Conservation (phyloP, 2,113 vertebrate species). For the Pseudorectes ferrugineus region DNA sequence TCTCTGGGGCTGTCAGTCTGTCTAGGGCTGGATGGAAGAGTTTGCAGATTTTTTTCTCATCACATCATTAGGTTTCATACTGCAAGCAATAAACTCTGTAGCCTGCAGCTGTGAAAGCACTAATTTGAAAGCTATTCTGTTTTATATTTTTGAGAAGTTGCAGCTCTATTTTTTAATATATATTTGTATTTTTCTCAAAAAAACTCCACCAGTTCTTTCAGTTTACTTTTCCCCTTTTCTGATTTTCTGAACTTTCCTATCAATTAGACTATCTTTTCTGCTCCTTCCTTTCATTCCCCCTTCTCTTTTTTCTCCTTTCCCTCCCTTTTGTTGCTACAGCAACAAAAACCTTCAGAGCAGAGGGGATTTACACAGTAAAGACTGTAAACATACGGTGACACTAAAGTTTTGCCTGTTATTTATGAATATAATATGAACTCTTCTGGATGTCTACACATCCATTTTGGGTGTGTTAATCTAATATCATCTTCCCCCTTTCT, state of each 20-base stretch:
- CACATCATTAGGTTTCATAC: constrained; percentile 20
- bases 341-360: neutral
- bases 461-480: neutral
- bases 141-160: neutral
- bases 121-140: constrained; percentile 5
- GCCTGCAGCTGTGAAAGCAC: constrained; percentile 15
- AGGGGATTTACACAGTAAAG: neutral
- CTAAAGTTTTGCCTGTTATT: neutral
- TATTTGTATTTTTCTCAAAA: neutral
- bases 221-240: neutral
- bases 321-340: neutral
- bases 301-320: neutral
- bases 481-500: neutral
- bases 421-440: neutral
- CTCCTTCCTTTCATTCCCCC: neutral
- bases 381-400: neutral
- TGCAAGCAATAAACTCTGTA: constrained; percentile 12
- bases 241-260: neutral
- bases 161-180: neutral
- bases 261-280: neutral
- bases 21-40: neutral
- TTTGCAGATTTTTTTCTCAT: neutral
- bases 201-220: neutral
- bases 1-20: constrained; percentile 8
- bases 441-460: neutral